Evolutionary conservation across 2,113 vertebrate genomes (phyloP), one percentile per base, ranked within the genome.

Genomic region (Paracyprichromis sp.): DNA sequence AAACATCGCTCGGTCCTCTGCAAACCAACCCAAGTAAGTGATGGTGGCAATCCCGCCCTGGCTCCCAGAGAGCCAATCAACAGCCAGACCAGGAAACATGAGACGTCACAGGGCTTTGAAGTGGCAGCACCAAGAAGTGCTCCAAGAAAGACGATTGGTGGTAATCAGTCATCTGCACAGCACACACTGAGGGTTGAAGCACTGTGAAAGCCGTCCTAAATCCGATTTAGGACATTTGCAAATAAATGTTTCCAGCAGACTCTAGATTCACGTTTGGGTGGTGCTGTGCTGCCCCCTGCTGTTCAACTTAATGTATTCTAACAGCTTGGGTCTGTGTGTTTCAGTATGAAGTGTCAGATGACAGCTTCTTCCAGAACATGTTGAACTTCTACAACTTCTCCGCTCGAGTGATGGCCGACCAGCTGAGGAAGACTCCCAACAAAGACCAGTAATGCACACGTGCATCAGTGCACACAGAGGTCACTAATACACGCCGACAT

Each of bases 331-430:
- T 76, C 7, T 90, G 47, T 93, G 90, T 36, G 43, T 93, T 92
- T 12, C 92, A 99, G 99, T 99, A 99, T 0, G 99, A 99, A 1
- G 98, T 99, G n/a, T 97, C 97, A 0, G 98, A 99, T 50, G 98
- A 99, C 88, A 98, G 97, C 91, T 99, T 99, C 95, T 99, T 99
- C 96, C 98, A 99, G 95, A 99, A 99, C 95, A 99, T 98, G 97
- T 85, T 99, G 89, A 99, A 99, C 95, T 97, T 99, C 95, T 99
- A 98, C 96, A 99, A 99, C 96, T 99, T 99, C 95, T 99, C 99
- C 4, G 97, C 98, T 24, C 97, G 98, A 85, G 97, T 99, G 93
- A 99, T 99, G 98, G 97, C 98, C 0, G 98, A 99, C 93, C 99
- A 99, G 94, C 97, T 99, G 88, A 97, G 98, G 89, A 99, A 99